A percentile compares a stretch with the other conserved stretches of the same genome.
phyloP scores from a whole-genome alignment of 2,113 vertebrate genomes.

The Heteronetta atricapilla region DNA sequence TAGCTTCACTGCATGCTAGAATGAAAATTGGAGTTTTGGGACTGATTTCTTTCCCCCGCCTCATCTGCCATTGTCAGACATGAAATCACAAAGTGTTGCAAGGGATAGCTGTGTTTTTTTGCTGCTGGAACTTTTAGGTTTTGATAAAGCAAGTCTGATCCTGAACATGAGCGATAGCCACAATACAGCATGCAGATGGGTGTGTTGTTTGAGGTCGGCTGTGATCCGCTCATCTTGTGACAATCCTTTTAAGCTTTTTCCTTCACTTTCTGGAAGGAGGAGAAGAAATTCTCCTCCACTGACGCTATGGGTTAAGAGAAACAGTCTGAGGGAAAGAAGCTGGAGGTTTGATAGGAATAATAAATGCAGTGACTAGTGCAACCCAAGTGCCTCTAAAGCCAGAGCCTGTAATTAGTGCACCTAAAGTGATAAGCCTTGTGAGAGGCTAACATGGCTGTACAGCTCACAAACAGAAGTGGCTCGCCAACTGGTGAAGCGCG shows the following conservation, averaged over 20 bases:
- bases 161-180: neutral
- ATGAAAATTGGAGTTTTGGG: conserved; percentile 17
- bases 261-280: neutral
- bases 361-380: neutral
- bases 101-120: neutral
- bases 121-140: neutral
- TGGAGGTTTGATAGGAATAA: neutral
- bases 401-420: neutral
- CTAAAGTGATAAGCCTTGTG: neutral
- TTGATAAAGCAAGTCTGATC: neutral
- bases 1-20: conserved; percentile 15
- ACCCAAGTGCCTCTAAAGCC: neutral
- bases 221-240: neutral
- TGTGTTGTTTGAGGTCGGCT: neutral
- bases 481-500: fast-evolving
- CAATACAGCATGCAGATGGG: neutral
- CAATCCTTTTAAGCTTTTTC: neutral
- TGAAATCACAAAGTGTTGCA: neutral
- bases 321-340: neutral
- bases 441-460: neutral
- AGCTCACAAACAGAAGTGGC: neutral
- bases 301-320: neutral
- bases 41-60: neutral
- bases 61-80: neutral
- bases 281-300: neutral